Conservation (phyloP, 2,797 vertebrate species). For the Sebastes aleutianus region DNA sequence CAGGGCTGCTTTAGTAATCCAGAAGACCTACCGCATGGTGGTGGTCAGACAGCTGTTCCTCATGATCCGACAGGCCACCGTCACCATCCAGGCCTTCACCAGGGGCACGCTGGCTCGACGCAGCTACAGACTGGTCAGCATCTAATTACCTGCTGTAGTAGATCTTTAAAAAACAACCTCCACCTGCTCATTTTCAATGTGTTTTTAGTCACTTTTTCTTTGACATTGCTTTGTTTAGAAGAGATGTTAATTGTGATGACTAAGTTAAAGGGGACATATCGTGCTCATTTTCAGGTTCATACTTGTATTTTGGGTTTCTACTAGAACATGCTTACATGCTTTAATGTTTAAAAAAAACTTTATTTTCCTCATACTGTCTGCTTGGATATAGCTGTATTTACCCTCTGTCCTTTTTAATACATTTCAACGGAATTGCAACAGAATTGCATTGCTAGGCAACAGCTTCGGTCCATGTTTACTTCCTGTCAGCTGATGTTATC, state of each 20-base stretch:
- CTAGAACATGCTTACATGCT: too few relatives aligned
- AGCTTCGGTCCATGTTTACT: too few relatives aligned
- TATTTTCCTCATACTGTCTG: too few relatives aligned
- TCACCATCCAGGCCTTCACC: constrained; percentile 83
- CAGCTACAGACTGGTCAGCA: constrained; percentile 67
- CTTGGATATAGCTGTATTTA: too few relatives aligned
- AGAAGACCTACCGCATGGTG: constrained; percentile 81
- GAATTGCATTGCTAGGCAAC: too few relatives aligned
- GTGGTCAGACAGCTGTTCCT: constrained; percentile 69
- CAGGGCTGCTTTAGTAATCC: constrained; percentile 79
- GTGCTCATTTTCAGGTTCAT: too few relatives aligned
- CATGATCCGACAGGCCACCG: constrained; percentile 55
- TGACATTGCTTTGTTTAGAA: neutral
- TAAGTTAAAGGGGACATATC: neutral
- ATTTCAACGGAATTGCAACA: too few relatives aligned
- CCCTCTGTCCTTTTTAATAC: too few relatives aligned
- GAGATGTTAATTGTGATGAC: neutral
- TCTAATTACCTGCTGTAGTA: neutral
- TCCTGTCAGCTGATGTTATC: too few relatives aligned
- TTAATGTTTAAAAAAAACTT: too few relatives aligned
- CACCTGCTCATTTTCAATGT: too few relatives aligned
- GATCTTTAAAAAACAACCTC: neutral
- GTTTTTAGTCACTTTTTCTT: neutral
- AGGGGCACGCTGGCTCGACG: constrained; percentile 70
- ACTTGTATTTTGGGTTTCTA: too few relatives aligned